Base-by-base conservation (phyloP, 2,797 vertebrate species). In the Remorina albescens region DNA sequence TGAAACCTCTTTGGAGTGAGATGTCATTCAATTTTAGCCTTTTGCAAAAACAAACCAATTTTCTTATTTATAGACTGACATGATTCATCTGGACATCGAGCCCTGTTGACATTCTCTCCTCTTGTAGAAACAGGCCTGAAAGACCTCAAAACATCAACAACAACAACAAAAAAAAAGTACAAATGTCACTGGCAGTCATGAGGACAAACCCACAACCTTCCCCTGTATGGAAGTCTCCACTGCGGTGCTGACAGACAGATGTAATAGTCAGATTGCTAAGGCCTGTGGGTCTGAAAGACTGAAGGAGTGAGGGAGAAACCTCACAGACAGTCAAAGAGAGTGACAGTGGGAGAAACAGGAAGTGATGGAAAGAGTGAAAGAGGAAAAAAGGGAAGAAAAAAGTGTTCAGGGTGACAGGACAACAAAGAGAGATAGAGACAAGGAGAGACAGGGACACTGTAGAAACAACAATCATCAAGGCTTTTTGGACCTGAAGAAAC, bases 121-220 rank as follows among this genome's bases (percentile, higher is more conserved):
- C 60, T 47, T 16, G 55, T 39, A 76, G 50, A 84, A 78, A 3
- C 18, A 59, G 26, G 57, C 59, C 62, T 47, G 26, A 82, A 78
- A 82, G 61, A 79, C 74, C 66, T 73, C 61, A 78, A 68, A 72
- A 78, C n/a, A n/a, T n/a, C n/a, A n/a, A n/a, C n/a, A n/a, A n/a
- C n/a, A n/a, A n/a, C n/a, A n/a, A n/a, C 61, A 80, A 73, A 60
- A 68, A 71, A 76, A 56, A 62, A 78, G 75, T 70, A 65, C 66
- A 86, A 86, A 89, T 85, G 87, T 88, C 84, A 82, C 68, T 61
- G 57, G 69, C 56, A 82, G 73, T 78, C 74, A 83, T 78, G 67
- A 83, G 72, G 57, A 74, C 72, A 68, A 64, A 75, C 63, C 32
- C 47, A 26, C 57, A 57, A 61, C 39, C 13, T 15, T 61, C 71